These are phyloP conservation scores for Dromius quadrimaculatus DNA, from an alignment of 2,888 invertebrate genomes.

Conservation along the genomic window DNA sequence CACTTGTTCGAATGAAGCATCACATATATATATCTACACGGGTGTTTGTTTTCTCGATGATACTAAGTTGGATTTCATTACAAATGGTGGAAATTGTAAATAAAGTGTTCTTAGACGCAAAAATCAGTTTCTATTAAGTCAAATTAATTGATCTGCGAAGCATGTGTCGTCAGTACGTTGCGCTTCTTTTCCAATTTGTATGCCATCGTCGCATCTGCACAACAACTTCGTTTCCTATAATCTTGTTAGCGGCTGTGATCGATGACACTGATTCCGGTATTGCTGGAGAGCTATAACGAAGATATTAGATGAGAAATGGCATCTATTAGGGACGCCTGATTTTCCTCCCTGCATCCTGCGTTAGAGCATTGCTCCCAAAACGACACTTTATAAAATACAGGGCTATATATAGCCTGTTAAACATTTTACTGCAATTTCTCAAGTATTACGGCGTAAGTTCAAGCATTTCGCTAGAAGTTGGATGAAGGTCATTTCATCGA, in stretches of 20 bases:
- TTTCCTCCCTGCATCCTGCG: neutral
- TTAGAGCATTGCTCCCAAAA: neutral
- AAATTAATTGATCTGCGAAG: too few relatives aligned
- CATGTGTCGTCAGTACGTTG: neutral
- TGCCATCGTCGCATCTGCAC: slow-evolving; percentile 39
- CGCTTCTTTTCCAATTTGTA: slow-evolving; percentile 30
- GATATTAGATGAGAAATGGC: slow-evolving; percentile 49
- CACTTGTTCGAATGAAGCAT: too few relatives aligned
- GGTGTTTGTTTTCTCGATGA: too few relatives aligned
- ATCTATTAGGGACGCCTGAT: slow-evolving; percentile 32
- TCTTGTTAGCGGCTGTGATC: slow-evolving; percentile 47
- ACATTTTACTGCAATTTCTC: slow-evolving; percentile 56
- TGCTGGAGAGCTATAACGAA: slow-evolving; percentile 14
- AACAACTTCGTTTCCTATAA: slow-evolving; percentile 49
- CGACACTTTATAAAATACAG: slow-evolving; percentile 13
- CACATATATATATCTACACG: too few relatives aligned
- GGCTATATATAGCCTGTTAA: slow-evolving; percentile 57
- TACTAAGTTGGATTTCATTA: too few relatives aligned
- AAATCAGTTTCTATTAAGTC: too few relatives aligned
- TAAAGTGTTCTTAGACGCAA: too few relatives aligned
- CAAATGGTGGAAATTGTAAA: too few relatives aligned
- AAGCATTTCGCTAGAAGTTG: slow-evolving; percentile 37
- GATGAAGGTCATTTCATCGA: too few relatives aligned
- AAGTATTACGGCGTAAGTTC: slow-evolving; percentile 55
- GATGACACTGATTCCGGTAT: slow-evolving; percentile 40